Conservation (phyloP, 37 sponge, comb jelly and placozoan genomes). For the Bolinopsis microptera region DNA sequence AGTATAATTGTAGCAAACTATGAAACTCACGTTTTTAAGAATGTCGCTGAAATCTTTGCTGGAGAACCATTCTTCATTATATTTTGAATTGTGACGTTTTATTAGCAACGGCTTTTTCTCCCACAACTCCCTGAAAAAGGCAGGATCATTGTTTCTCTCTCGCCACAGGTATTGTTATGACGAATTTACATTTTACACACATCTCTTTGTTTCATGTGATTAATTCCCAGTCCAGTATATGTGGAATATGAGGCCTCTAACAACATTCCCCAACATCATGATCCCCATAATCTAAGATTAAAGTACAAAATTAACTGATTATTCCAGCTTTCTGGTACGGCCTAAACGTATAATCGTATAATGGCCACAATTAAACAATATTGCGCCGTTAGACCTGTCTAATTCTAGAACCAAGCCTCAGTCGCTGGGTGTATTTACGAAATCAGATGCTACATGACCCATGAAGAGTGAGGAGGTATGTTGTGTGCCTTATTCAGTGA, state of each 20-base stretch:
- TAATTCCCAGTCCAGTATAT: not conserved
- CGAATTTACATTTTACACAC: not conserved
- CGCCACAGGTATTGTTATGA: too few species aligned
- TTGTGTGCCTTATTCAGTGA: too few species aligned
- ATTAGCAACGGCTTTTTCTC: slow-evolving; percentile 83
- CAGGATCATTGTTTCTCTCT: too few species aligned
- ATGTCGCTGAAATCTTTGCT: slow-evolving; percentile 80
- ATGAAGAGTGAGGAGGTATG: not conserved
- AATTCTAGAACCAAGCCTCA: too few species aligned
- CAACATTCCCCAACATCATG: too few species aligned
- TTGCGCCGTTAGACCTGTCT: not conserved
- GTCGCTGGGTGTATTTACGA: too few species aligned
- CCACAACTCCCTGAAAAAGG: slow-evolving; percentile 78
- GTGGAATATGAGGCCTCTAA: too few species aligned
- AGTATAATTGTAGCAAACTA: too few species aligned
- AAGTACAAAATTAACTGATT: not conserved
- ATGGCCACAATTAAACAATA: not conserved
- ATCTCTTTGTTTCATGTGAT: not conserved
- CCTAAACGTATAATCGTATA: not conserved
- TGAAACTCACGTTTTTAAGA: slow-evolving; percentile 75
- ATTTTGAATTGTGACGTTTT: slow-evolving; percentile 70
- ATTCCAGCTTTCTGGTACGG: not conserved
- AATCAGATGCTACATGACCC: not conserved
- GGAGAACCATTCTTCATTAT: slow-evolving; percentile 84
- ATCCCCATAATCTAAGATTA: too few species aligned